These are phyloP conservation scores for Muscidifurax raptorellus DNA, from an alignment of 1,140 invertebrate genomes.

Conservation along the genomic window DNA sequence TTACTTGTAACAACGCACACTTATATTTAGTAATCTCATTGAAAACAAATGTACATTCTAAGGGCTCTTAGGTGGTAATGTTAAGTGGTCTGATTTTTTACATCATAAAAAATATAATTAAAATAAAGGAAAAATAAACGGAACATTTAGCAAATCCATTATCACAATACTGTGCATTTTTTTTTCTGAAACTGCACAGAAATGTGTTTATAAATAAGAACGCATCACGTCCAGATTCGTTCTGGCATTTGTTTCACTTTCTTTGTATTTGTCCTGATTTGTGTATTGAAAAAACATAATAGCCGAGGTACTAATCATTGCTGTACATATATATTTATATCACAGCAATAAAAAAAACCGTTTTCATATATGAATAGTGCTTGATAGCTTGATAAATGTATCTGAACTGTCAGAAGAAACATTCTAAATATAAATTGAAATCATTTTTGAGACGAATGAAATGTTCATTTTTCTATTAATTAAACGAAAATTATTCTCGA, in stretches of 20 bases:
- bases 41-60: constrained; percentile 24
- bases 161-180: neutral
- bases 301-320: constrained; percentile 15
- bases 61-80: constrained; percentile 10
- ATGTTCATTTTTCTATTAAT: neutral
- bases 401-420: neutral
- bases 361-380: neutral
- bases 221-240: neutral
- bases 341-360: neutral
- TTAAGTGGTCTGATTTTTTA: constrained; percentile 38
- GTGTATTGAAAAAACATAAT: neutral
- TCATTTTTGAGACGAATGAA: neutral
- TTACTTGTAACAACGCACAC: constrained; percentile 44
- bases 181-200: neutral
- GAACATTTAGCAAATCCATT: neutral
- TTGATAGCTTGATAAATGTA: neutral
- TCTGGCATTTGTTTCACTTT: neutral
- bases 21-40: constrained; percentile 21
- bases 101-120: neutral
- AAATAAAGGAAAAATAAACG: neutral
- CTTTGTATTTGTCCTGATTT: neutral
- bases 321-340: neutral
- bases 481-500: neutral
- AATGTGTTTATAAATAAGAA: neutral
- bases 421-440: neutral